Evolutionary conservation across 2,888 invertebrate species (phyloP).

Genomic region (Lysandra coridon): DNA sequence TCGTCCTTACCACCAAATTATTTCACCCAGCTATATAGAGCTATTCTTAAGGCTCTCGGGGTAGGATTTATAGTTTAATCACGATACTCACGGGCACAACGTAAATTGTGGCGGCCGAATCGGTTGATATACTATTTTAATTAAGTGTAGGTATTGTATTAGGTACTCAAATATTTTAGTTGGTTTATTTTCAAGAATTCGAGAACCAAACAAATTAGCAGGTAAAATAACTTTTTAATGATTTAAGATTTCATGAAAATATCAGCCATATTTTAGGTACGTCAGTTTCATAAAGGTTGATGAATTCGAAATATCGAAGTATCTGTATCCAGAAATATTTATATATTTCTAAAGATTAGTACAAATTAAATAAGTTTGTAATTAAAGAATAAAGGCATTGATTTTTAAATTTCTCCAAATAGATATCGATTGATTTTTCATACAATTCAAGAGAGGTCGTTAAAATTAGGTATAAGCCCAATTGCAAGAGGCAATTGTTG

Average conservation of each 20-base stretch:
- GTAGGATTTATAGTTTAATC: conserved; percentile 74
- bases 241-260: too few relatives aligned
- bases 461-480: not conserved
- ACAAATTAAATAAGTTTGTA: too few relatives aligned
- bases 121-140: conserved; percentile 23
- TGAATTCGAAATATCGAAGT: too few relatives aligned
- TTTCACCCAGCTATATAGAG: conserved; percentile 42
- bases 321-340: too few relatives aligned
- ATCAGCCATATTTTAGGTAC: too few relatives aligned
- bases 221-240: not conserved
- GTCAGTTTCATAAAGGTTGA: too few relatives aligned
- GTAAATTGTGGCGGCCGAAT: conserved; percentile 61
- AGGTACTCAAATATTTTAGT: not conserved
- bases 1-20: not conserved
- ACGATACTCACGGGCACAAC: conserved; percentile 69
- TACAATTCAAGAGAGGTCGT: not conserved
- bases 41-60: conserved; percentile 44
- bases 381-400: not conserved
- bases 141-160: conserved; percentile 7
- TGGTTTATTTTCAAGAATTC: not conserved
- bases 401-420: not conserved
- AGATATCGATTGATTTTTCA: not conserved
- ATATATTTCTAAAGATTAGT: too few relatives aligned
- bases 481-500: not conserved
- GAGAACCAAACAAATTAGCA: not conserved